A percentile compares a stretch with the other conserved stretches of the same genome.
Evolutionary conservation across 2,797 vertebrate species (phyloP).

Genomic region (Malurus leucopterus): DNA sequence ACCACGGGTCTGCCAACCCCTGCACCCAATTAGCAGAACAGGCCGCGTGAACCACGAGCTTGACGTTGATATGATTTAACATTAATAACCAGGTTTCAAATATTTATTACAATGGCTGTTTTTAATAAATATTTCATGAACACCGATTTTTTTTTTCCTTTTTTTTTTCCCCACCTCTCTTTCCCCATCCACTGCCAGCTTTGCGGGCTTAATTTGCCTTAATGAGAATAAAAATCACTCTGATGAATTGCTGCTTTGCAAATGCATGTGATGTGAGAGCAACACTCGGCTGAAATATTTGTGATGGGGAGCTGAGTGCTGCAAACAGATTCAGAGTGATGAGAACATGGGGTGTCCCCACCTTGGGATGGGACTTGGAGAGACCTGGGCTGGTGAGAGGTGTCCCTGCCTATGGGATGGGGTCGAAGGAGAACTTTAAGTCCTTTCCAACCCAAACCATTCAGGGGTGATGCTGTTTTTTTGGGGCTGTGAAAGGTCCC

Average conservation of each 20-base stretch:
- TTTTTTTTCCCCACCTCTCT: neutral
- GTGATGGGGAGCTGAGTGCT: neutral
- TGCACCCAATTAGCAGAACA: conserved; percentile 66
- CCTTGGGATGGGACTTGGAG: neutral
- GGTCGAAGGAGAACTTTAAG: neutral
- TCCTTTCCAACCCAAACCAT: neutral
- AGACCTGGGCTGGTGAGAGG: fast-evolving
- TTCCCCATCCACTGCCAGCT: conserved; percentile 46
- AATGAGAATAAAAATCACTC: conserved; percentile 70
- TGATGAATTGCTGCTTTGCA: conserved; percentile 64
- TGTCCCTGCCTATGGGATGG: neutral
- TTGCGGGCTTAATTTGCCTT: conserved; percentile 74
- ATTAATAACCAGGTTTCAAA: conserved; percentile 75
- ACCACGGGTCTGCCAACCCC: neutral
- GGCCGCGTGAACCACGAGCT: conserved; percentile 11
- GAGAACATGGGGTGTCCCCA: fast-evolving
- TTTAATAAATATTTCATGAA: conserved; percentile 79
- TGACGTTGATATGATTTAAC: conserved; percentile 59
- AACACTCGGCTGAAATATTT: conserved; percentile 3
- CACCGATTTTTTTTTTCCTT: neutral
- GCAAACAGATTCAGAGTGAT: neutral
- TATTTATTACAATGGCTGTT: conserved; percentile 78
- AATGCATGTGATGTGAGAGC: neutral
- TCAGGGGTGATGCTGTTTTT: neutral
- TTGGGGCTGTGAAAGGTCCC: neutral